Evolutionary conservation across 2,888 invertebrate species (phyloP).

Genomic region (Dilophus febrilis): DNA sequence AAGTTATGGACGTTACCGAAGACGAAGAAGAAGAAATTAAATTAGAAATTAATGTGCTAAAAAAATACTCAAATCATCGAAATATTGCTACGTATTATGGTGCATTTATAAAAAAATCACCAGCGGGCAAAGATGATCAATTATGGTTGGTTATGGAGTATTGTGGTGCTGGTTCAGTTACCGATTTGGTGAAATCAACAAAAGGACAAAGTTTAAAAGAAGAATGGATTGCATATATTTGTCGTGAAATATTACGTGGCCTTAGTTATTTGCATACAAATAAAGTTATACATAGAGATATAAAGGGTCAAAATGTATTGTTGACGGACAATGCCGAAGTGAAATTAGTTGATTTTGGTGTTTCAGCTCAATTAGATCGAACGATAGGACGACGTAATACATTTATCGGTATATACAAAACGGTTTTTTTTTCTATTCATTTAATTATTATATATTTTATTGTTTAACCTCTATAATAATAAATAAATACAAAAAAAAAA

Average conservation of each 20-base stretch:
- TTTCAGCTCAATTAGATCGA: conserved; percentile 95
- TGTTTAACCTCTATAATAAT: no score
- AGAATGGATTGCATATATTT: conserved; percentile 99
- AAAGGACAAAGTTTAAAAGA: conserved; percentile 97
- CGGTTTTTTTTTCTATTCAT: conserved; percentile 1
- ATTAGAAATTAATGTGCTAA: conserved; percentile 97
- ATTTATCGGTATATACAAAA: conserved; percentile 49
- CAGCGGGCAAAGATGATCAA: conserved; percentile 97
- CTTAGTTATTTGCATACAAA: conserved; percentile 94
- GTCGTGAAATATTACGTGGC: conserved; percentile 87
- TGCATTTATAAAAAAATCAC: conserved; percentile 98
- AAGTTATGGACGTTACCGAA: conserved; percentile 99
- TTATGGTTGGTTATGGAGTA: conserved; percentile 99
- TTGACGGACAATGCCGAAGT: conserved; percentile 99
- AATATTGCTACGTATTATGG: conserved; percentile 99
- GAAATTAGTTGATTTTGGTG: conserved; percentile 98
- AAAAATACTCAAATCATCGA: conserved; percentile 96
- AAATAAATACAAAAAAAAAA: background rate
- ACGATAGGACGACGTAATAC: conserved; percentile 98
- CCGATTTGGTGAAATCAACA: conserved; percentile 97
- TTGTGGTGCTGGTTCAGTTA: conserved; percentile 97
- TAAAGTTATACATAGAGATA: conserved; percentile 98
- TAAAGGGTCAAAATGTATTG: conserved; percentile 98
- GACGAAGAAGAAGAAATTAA: conserved; percentile 99
- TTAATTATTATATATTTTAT: background rate